Percentiles rank a stretch among this genome's conserved stretches.
Conservation (phyloP, 2,797 vertebrate genomes). For the Anguilla obscura region DNA sequence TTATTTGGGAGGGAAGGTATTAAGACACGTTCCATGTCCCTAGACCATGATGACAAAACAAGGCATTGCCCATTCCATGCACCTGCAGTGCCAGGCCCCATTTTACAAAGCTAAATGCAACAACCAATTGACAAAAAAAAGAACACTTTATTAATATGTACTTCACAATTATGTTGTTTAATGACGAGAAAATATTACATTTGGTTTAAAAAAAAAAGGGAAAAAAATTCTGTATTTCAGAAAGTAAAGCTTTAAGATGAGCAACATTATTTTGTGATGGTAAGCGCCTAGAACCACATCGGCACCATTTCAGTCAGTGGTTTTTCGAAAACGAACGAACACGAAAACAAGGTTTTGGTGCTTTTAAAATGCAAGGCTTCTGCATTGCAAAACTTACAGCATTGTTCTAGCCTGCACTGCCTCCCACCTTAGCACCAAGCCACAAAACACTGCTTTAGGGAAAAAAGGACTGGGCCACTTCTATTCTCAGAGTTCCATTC, state of each 20-base stretch:
- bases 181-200: background rate
- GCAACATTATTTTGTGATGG: background rate
- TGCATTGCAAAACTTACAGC: background rate
- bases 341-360: background rate
- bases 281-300: constrained; percentile 2
- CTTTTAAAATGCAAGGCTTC: background rate
- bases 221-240: background rate
- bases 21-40: no score
- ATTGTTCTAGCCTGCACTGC: background rate
- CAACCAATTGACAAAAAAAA: background rate
- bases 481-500: background rate
- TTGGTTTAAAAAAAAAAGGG: constrained; percentile 9
- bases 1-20: no score
- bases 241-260: constrained; percentile 29
- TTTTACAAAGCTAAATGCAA: background rate
- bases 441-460: background rate
- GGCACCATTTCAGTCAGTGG: constrained; percentile 1
- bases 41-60: no score
- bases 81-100: no score
- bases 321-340: background rate
- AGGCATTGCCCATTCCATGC: no score
- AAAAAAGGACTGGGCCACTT: background rate
- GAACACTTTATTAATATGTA: background rate
- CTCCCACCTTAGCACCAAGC: background rate
- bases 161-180: background rate